phyloP scores from a whole-genome alignment of 2,113 vertebrate species.

The Acanthisitta chloris region DNA sequence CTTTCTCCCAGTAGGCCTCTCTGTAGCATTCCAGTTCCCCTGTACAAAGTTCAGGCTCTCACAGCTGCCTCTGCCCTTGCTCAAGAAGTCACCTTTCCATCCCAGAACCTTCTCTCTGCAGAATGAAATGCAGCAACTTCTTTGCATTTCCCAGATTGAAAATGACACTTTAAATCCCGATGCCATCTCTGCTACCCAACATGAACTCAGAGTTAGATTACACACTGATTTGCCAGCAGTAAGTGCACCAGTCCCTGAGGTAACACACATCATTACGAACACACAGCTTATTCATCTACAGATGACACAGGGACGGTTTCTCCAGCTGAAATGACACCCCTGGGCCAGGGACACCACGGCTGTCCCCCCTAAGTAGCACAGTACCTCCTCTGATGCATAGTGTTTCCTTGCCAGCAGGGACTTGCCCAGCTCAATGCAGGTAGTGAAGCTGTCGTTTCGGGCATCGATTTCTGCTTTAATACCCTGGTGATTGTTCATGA shows the following conservation, averaged over 20 bases:
- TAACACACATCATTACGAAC: not conserved
- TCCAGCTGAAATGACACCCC: not conserved
- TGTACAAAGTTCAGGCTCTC: not conserved
- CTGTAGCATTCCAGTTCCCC: not conserved
- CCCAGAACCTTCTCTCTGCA: not conserved
- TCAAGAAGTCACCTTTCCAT: not conserved
- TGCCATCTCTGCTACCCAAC: not conserved
- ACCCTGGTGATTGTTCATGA: slow-evolving; percentile 98
- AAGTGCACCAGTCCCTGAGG: not conserved
- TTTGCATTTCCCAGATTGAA: not conserved
- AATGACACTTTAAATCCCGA: not conserved
- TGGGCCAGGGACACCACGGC: not conserved
- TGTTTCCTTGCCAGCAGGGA: slow-evolving; percentile 91
- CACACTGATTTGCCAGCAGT: not conserved
- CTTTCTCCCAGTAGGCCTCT: not conserved
- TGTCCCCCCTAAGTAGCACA: not conserved
- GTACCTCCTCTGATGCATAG: slow-evolving; percentile 93
- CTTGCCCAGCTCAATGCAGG: slow-evolving; percentile 94
- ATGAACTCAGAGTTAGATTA: not conserved
- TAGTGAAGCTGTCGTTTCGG: slow-evolving; percentile 93
- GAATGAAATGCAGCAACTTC: not conserved
- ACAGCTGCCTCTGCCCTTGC: not conserved
- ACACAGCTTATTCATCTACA: not conserved
- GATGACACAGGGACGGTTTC: not conserved
- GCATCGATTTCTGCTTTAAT: slow-evolving; percentile 98